Conservation (phyloP, 2,797 vertebrate species). For the Pseudochirops corinnae region DNA sequence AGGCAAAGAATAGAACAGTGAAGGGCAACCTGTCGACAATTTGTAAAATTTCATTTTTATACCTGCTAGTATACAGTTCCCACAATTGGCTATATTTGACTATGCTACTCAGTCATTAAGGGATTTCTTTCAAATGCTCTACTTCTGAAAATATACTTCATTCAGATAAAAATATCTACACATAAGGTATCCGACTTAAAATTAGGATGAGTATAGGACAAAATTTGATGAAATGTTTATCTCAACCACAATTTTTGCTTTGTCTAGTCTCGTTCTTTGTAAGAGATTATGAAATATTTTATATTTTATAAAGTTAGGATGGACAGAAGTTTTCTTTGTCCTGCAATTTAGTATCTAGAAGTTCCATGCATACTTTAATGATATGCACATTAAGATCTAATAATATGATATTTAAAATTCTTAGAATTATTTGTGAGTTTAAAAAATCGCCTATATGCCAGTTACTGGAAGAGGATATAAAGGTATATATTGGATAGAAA, state of each 20-base stretch:
- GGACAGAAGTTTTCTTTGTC: not conserved
- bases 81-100: not conserved
- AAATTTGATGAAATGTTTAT: not conserved
- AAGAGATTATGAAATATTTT: not conserved
- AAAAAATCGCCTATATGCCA: not conserved
- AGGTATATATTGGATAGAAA: not conserved
- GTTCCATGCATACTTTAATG: not conserved
- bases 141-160: not conserved
- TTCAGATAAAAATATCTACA: too few species aligned
- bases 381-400: not conserved
- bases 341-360: not conserved
- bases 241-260: not conserved
- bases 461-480: not conserved
- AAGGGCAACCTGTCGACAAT: not conserved
- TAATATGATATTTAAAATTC: constrained; percentile 12
- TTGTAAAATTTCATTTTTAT: not conserved
- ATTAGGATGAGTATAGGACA: not conserved
- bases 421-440: not conserved
- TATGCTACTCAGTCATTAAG: not conserved
- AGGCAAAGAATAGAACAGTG: not conserved
- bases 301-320: constrained; percentile 18
- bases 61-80: not conserved
- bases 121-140: not conserved
- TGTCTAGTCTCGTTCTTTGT: not conserved
- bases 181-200: not conserved